Percentiles rank a stretch among this genome's conserved stretches.
Evolutionary conservation across 2,888 invertebrate genomes (phyloP).

Genomic region (Serrognathus titanus): DNA sequence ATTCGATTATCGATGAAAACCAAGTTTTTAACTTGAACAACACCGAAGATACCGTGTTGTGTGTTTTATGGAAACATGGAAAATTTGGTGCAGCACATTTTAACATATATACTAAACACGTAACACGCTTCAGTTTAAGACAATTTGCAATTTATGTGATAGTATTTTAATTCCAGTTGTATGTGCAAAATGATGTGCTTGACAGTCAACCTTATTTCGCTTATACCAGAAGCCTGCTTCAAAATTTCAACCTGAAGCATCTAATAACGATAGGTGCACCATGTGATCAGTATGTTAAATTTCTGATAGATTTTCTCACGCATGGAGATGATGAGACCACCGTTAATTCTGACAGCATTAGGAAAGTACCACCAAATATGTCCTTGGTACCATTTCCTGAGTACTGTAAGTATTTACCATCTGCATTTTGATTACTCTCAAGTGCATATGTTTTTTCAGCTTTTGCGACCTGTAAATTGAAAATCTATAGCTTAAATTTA

Average conservation of each 20-base stretch:
- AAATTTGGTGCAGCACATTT: conserved; percentile 74
- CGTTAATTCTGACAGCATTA: conserved; percentile 32
- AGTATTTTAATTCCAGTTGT: conserved; percentile 49
- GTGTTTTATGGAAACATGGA: conserved; percentile 62
- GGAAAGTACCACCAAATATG: conserved; percentile 50
- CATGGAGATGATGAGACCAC: conserved; percentile 26
- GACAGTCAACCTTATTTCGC: conserved; percentile 63
- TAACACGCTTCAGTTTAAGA: conserved; percentile 32
- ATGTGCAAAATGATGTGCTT: conserved; percentile 64
- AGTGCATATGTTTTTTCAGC: conserved; percentile 37
- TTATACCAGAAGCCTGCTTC: conserved; percentile 56
- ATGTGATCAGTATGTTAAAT: conserved; percentile 51
- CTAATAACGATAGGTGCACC: conserved; percentile 55
- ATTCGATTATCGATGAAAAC: not conserved
- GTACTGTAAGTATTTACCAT: conserved; percentile 51
- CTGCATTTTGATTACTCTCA: not conserved
- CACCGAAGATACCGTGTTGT: conserved; percentile 55
- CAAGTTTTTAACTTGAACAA: conserved; percentile 3
- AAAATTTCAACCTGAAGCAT: conserved; percentile 59
- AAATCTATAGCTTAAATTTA: conserved; percentile 55
- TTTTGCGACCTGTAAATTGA: conserved; percentile 56
- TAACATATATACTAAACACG: conserved; percentile 62
- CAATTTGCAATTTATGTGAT: not conserved
- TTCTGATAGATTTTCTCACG: conserved; percentile 32
- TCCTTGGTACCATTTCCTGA: conserved; percentile 57